These are phyloP conservation scores for Atherinosoma microstoma DNA, from an alignment of 2,797 vertebrate genomes.

Conservation along the genomic window DNA sequence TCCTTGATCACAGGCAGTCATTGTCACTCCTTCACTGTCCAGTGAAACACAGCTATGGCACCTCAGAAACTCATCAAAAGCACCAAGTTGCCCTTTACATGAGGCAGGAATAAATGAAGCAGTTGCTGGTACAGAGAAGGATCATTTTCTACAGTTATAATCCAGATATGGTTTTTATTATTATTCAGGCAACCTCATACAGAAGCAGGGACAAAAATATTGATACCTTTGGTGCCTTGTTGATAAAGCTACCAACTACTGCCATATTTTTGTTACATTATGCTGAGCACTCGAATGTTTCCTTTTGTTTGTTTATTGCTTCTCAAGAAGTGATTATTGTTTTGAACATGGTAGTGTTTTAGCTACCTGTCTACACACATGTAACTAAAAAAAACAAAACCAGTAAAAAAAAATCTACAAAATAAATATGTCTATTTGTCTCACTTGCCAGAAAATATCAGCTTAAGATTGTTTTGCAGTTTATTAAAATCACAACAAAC, in stretches of 20 bases:
- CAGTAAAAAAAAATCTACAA: constrained; percentile 61
- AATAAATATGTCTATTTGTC: constrained; percentile 34
- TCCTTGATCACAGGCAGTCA: constrained; percentile 58
- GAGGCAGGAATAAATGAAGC: constrained; percentile 65
- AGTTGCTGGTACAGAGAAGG: constrained; percentile 79
- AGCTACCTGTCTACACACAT: constrained; percentile 89
- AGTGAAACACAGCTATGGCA: constrained; percentile 68
- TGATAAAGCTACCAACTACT: constrained; percentile 90
- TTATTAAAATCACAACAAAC: constrained; percentile 45
- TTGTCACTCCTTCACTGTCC: constrained; percentile 68
- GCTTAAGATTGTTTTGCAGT: constrained; percentile 12
- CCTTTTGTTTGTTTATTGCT: constrained; percentile 88
- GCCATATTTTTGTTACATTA: constrained; percentile 91
- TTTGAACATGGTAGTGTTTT: constrained; percentile 93
- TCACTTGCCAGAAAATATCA: constrained; percentile 1
- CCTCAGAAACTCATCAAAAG: constrained; percentile 60
- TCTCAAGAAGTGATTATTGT: constrained; percentile 90
- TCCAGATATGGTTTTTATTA: constrained; percentile 77
- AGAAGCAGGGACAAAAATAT: constrained; percentile 82
- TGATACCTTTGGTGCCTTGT: constrained; percentile 90
- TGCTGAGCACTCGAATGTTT: constrained; percentile 88
- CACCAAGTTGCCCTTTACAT: constrained; percentile 63
- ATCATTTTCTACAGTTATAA: constrained; percentile 75
- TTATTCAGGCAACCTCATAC: constrained; percentile 81
- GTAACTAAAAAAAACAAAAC: constrained; percentile 80